A percentile compares a stretch with the other conserved stretches of the same genome.
Evolutionary conservation across 2,888 invertebrate species (phyloP).

Genomic region (Ctenicera cuprea): DNA sequence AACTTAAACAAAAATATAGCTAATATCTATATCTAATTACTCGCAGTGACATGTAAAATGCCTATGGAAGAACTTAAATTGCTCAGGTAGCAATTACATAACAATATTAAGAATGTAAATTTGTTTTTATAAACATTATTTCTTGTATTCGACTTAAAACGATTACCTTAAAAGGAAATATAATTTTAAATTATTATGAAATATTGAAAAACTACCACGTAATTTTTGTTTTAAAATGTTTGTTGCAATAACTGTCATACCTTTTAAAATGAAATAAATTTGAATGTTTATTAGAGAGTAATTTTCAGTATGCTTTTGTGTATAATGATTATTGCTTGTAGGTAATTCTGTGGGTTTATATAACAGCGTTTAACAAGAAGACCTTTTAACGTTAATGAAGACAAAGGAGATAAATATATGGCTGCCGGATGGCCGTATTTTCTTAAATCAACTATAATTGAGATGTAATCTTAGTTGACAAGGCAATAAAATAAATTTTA

Average conservation of each 20-base stretch:
- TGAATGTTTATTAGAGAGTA: constrained; percentile 44
- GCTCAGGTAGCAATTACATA: background rate
- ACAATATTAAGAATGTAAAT: background rate
- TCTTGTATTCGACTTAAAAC: constrained; percentile 1
- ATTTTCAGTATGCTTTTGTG: constrained; percentile 29
- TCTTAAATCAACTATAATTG: constrained; percentile 38
- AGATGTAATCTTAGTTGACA: constrained; percentile 39
- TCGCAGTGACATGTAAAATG: too few relatives aligned
- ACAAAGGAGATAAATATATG: constrained; percentile 32
- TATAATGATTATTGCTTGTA: constrained; percentile 36
- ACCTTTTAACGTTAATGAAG: constrained; percentile 33
- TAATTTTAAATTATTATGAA: constrained; percentile 33
- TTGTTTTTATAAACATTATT: background rate
- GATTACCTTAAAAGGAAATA: constrained; percentile 8
- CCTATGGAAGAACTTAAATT: background rate
- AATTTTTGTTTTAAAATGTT: constrained; percentile 32
- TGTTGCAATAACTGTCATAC: constrained; percentile 41
- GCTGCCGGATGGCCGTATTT: constrained; percentile 3
- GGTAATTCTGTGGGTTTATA: constrained; percentile 21
- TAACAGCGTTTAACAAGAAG: constrained; percentile 31
- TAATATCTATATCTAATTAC: too few relatives aligned
- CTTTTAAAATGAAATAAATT: constrained; percentile 50
- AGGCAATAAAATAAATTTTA: constrained; percentile 36
- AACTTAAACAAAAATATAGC: too few relatives aligned
- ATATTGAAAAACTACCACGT: constrained; percentile 36